Evolutionary conservation across 2,113 vertebrate genomes (phyloP).

Genomic region (Amphiprion ocellaris): DNA sequence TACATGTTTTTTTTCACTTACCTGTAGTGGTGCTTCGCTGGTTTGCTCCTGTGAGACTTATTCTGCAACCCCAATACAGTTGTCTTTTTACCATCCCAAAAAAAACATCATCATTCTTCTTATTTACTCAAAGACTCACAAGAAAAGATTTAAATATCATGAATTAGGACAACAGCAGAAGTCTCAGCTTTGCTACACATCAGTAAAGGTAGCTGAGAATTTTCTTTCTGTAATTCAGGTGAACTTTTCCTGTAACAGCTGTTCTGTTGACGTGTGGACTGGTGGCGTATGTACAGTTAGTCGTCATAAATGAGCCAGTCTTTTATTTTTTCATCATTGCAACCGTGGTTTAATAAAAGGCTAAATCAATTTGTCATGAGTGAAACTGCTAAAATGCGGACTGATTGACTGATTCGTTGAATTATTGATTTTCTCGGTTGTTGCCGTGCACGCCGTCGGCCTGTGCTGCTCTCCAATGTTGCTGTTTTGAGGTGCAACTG

Average conservation of each 20-base stretch:
- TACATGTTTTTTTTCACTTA: background rate
- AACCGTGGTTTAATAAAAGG: slow-evolving; percentile 56
- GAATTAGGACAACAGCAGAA: background rate
- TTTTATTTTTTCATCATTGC: background rate
- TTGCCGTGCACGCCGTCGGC: slow-evolving; percentile 33
- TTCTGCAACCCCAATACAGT: background rate
- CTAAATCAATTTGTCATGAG: slow-evolving; percentile 12
- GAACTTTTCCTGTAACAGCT: background rate
- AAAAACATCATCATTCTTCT: background rate
- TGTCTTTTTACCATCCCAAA: background rate
- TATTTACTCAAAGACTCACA: background rate
- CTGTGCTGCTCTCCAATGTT: slow-evolving; percentile 49
- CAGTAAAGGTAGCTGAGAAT: background rate
- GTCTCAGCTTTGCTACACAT: background rate
- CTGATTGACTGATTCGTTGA: slow-evolving; percentile 24
- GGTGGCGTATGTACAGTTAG: background rate
- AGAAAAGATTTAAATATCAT: background rate
- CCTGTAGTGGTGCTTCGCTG: background rate
- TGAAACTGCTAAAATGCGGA: slow-evolving; percentile 28
- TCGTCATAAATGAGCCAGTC: background rate
- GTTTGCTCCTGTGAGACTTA: background rate
- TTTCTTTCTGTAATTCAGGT: background rate
- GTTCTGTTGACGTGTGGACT: background rate
- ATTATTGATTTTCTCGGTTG: slow-evolving; percentile 28
- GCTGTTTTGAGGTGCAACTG: slow-evolving; percentile 50